These are phyloP conservation scores for Hemicrepidius hirtus DNA, from an alignment of 2,888 invertebrate species.

Conservation along the genomic window DNA sequence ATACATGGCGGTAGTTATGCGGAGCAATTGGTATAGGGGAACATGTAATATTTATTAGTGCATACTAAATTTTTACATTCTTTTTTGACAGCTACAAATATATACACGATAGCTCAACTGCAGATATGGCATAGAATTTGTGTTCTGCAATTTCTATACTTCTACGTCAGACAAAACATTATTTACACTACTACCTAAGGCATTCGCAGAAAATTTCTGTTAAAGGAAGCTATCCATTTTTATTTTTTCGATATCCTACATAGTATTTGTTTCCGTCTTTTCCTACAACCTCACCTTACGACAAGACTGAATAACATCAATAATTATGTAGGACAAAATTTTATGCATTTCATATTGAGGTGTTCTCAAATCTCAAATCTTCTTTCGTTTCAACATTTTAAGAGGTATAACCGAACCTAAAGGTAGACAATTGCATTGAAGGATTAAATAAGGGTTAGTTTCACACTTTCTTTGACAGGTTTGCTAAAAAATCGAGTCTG, in stretches of 20 bases:
- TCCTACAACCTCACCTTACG: neutral
- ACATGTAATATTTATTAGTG: slow-evolving; percentile 66
- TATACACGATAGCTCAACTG: slow-evolving; percentile 37
- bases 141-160: slow-evolving; percentile 11
- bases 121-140: slow-evolving; percentile 35
- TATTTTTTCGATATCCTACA: neutral
- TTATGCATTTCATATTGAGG: neutral
- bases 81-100: slow-evolving; percentile 42
- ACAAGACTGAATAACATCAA: neutral
- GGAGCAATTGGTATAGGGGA: slow-evolving; percentile 66
- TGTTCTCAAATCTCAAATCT: too few species aligned
- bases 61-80: slow-evolving; percentile 52
- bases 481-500: too few species aligned
- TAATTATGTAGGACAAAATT: neutral
- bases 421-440: too few species aligned
- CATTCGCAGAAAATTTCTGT: slow-evolving; percentile 2
- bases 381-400: too few species aligned
- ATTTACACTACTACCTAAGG: slow-evolving; percentile 6
- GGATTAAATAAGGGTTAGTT: too few species aligned
- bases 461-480: too few species aligned
- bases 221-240: neutral
- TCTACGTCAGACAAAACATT: slow-evolving; percentile 15
- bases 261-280: neutral
- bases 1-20: slow-evolving; percentile 69
- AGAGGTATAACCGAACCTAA: too few species aligned